phyloP scores from a whole-genome alignment of 2,113 vertebrate genomes.

The Odocoileus virginianus region DNA sequence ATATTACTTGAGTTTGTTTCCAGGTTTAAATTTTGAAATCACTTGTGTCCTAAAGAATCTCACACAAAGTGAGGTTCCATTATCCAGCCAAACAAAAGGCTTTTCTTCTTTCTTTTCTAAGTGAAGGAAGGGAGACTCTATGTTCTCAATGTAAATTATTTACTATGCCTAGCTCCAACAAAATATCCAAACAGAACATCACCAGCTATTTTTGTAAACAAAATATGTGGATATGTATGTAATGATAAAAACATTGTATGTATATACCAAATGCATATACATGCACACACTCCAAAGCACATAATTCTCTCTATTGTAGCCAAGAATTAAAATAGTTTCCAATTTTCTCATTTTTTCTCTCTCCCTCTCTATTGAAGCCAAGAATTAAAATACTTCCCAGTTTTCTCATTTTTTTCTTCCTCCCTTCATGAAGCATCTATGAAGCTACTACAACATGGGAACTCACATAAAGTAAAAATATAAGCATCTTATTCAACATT shows the following conservation, averaged over 20 bases:
- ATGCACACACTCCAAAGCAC: not conserved
- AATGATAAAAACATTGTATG: not conserved
- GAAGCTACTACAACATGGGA: not conserved
- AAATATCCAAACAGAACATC: not conserved
- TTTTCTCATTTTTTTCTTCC: not conserved
- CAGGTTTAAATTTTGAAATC: not conserved
- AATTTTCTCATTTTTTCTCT: not conserved
- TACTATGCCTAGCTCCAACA: not conserved
- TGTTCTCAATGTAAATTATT: not conserved
- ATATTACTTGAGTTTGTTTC: not conserved
- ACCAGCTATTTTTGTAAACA: not conserved
- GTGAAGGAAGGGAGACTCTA: not conserved
- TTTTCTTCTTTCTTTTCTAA: not conserved
- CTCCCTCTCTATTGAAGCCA: not conserved
- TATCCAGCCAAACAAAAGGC: not conserved
- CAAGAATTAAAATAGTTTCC: slow-evolving; percentile 20
- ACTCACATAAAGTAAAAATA: not conserved
- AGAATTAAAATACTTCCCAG: slow-evolving; percentile 23
- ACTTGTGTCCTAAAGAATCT: not conserved
- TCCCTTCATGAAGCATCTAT: not conserved
- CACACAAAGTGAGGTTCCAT: not conserved
- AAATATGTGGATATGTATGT: not conserved
- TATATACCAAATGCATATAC: not conserved
- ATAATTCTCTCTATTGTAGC: not conserved
- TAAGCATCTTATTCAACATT: not conserved